A percentile compares a stretch with the other conserved stretches of the same genome.
Evolutionary conservation across 2,113 vertebrate genomes (phyloP).

Genomic region (Propithecus coquereli): DNA sequence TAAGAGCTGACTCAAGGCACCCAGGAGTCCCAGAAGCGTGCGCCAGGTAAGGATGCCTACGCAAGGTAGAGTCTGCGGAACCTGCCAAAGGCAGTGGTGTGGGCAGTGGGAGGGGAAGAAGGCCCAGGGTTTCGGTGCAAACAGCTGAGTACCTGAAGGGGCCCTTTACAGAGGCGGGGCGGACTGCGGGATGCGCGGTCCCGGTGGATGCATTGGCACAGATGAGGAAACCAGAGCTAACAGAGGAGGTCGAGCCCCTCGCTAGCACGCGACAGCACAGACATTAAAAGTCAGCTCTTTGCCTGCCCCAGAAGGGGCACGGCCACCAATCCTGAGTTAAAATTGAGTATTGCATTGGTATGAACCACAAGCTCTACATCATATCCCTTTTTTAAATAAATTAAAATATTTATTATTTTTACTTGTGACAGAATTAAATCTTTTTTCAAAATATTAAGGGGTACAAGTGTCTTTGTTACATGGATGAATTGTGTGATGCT

Average conservation of each 20-base stretch:
- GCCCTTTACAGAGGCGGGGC: neutral
- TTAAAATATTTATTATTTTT: too few species aligned
- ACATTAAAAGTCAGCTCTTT: neutral
- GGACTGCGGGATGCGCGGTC: too few species aligned
- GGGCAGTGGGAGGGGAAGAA: too few species aligned
- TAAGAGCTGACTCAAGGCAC: neutral
- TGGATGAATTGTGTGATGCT: too few species aligned
- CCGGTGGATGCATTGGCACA: neutral
- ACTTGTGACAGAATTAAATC: too few species aligned
- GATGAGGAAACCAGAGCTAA: neutral
- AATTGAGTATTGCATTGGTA: neutral
- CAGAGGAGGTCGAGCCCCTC: neutral
- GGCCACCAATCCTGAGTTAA: neutral
- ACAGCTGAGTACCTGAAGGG: too few species aligned
- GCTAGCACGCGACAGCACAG: accelerated
- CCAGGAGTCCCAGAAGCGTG: accelerated
- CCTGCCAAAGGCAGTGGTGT: neutral
- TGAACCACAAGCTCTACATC: neutral
- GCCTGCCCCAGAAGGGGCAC: neutral
- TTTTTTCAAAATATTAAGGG: too few species aligned
- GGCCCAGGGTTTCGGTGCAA: neutral
- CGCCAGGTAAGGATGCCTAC: accelerated
- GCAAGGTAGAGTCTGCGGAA: accelerated
- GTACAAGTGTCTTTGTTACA: too few species aligned
- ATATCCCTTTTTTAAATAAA: too few species aligned